A percentile compares a stretch with the other conserved stretches of the same genome.
Evolutionary conservation across 2,113 vertebrate species (phyloP).

Genomic region (Anhinga anhinga): DNA sequence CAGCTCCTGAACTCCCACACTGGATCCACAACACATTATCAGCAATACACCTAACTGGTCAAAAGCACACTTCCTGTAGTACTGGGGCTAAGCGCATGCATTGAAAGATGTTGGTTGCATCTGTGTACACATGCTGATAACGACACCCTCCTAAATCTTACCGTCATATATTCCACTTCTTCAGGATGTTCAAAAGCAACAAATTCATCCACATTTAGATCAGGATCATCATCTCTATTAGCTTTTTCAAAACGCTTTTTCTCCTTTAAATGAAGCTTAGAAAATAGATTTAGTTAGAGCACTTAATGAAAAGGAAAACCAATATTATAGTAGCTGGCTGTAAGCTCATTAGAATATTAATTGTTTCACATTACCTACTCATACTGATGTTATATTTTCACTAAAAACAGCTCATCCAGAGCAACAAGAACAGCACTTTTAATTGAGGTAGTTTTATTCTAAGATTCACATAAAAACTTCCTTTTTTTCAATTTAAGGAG

Average conservation of each 20-base stretch:
- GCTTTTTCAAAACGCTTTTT: slow-evolving; percentile 91
- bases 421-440: neutral
- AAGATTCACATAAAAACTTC: neutral
- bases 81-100: neutral
- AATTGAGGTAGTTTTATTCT: neutral
- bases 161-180: slow-evolving; percentile 93
- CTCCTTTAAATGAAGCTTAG: slow-evolving; percentile 91
- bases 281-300: slow-evolving; percentile 48
- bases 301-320: slow-evolving; percentile 23
- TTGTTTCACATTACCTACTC: neutral
- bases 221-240: slow-evolving; percentile 76
- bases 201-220: slow-evolving; percentile 86
- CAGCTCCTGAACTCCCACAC: neutral
- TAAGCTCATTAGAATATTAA: neutral
- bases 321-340: neutral
- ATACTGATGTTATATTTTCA: neutral
- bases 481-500: neutral
- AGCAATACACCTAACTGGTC: neutral
- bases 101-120: neutral
- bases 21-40: neutral
- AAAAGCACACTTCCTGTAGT: neutral
- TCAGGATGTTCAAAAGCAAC: slow-evolving; percentile 94
- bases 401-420: neutral
- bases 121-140: neutral
- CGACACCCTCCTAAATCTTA: slow-evolving; percentile 62